Evolutionary conservation across 92 coral and sea anemone species (phyloP), one percentile per base, ranked within the genome.

Genomic region (Umimayanthus chanpuru): DNA sequence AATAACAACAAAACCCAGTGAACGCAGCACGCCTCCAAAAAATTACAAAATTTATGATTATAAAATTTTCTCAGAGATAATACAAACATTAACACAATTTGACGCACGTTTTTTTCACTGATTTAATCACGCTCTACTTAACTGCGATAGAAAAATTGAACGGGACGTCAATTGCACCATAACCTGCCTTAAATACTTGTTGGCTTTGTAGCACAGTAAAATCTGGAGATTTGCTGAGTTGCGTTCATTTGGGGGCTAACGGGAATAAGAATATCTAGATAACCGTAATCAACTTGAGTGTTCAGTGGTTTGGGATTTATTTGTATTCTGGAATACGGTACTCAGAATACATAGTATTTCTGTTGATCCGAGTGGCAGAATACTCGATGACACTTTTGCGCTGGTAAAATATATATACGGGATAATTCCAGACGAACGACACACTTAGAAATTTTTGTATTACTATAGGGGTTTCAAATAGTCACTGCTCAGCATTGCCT

Each of bases 1-100:
- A 66, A 41, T 40, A 26, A 39, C 56, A 81, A 81, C 85, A 81
- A 10, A 81, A 21, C 49, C 28, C 43, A 67, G 76, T 39, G 18
- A n/a, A 65, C 86, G 4, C 86, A 81, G 86, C 86, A 66, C 23
- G 86, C 40, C 86, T 32, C 61, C 86, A n/a, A 66, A 81, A 65
- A 41, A 81, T 40, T 40, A 3, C 55, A 49, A 65, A 43, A 38
- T 40, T 81, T 41, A 6, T 21, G 65, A 38, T 40, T 32, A 66
- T 81, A 9, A 20, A 4, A 41, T 26, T 29, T 41, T 44, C 43
- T 44, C 64, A 56, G 70, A 23, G 25, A 41, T 49, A n/a, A n/a
- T 61, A 12, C 53, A 32, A 58, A 76, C 23, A 81, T 81, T 81
- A 61, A 30, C 49, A 61, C 36, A 53, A 81, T 81, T 32, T 81